These are phyloP conservation scores for Xiphydria camelus DNA, from an alignment of 2,888 invertebrate species.

Conservation along the genomic window DNA sequence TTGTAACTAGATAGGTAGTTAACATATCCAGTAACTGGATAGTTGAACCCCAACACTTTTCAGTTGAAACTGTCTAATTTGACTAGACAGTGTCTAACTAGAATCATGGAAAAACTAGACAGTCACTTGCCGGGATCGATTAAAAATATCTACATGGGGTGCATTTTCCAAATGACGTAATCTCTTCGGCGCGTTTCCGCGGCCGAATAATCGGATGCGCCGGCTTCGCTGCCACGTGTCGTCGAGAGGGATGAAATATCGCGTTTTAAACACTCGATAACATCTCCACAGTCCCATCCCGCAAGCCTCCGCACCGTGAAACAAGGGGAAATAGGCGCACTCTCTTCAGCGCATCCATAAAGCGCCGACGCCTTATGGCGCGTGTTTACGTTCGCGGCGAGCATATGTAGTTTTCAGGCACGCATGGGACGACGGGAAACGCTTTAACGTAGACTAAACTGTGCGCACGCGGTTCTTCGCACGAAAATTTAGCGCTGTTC, in stretches of 20 bases:
- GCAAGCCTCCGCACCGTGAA: slow-evolving; percentile 1
- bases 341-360: slow-evolving; percentile 27
- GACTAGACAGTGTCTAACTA: too few relatives aligned
- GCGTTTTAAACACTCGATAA: slow-evolving; percentile 12
- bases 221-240: too few relatives aligned
- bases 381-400: slow-evolving; percentile 13
- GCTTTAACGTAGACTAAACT: slow-evolving; percentile 33
- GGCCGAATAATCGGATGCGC: too few relatives aligned
- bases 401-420: slow-evolving; percentile 26
- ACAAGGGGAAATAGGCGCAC: background rate
- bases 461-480: slow-evolving; percentile 8
- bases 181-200: too few relatives aligned
- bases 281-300: slow-evolving; percentile 5
- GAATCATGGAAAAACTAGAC: too few relatives aligned
- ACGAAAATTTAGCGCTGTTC: background rate
- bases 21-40: too few relatives aligned
- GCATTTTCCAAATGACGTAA: too few relatives aligned
- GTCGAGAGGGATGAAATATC: slow-evolving; percentile 16
- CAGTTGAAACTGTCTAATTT: too few relatives aligned
- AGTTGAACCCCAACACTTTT: too few relatives aligned
- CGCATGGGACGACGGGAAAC: slow-evolving; percentile 30
- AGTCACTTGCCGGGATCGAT: too few relatives aligned
- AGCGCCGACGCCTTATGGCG: slow-evolving; percentile 33
- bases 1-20: too few relatives aligned
- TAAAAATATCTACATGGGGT: too few relatives aligned